Base-by-base conservation (phyloP, 2,113 vertebrate species). In the Toxotes chatareus region DNA sequence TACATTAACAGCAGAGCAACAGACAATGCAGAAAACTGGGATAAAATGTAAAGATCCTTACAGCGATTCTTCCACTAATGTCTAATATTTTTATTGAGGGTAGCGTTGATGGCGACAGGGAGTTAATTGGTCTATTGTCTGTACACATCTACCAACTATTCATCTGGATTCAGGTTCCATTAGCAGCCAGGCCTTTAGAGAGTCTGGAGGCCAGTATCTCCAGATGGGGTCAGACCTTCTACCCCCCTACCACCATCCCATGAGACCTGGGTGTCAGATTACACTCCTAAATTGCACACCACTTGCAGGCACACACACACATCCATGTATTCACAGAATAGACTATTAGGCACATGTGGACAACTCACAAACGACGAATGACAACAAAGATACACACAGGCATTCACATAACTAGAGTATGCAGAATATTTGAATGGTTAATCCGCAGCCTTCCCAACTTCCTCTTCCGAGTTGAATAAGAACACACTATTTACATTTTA, bases 171-270 rank as follows among this genome's bases (percentile, higher is more conserved):
- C 56, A 63, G 83, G 69, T 82, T 91, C 81, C 63, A 73, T 82
- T 86, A 83, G 74, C 80, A 59, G 79, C 56, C 3, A 14, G 32
- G 71, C 70, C 82, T 78, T 86, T 46, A 66, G 62, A 73, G 79
- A 86, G 77, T 83, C 70, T 88, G 76, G 70, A 88, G 78, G 77
- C 67, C 68, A 31, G 66, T 68, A 66, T 77, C 75, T 80, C 74
- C 85, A 89, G 87, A 92, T 88, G 79, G 90, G 85, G 78, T 88
- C 86, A 90, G 79, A 85, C 80, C 83, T 71, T 86, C 53, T 53
- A 71, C 46, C 21, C 64, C n/a, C 55, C 63, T 9, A 2, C 2
- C 63, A 7, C 2, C 40, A 12, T 12, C 60, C 21, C 17, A 2
- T 7, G 9, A 79, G 73, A 82, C 73, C 53, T 27, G 44, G 47